Base-by-base conservation (phyloP, 2,113 vertebrate genomes). In the Isichthys henryi region DNA sequence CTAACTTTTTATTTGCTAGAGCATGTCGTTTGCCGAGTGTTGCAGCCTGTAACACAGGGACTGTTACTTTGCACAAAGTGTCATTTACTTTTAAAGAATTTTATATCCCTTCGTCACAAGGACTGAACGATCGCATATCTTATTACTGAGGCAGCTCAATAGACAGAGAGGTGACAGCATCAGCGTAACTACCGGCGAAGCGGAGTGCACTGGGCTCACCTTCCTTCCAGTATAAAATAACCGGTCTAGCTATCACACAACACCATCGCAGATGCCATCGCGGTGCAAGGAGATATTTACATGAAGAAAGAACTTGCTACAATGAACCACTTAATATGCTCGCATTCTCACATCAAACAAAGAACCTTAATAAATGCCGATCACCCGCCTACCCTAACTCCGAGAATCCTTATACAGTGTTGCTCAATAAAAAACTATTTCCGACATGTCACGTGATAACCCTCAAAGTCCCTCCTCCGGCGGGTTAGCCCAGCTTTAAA, bases 191-290 rank as follows among this genome's bases (percentile, higher is more conserved):
- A 35, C 11, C 39, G 19, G 19, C 74, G 19, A 80, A 31, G 17
- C 17, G 21, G 43, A 48, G 39, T 46, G 85, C 85, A 1, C 45
- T 19, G 58, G 21, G 45, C 88, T 88, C 62, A 88, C 88, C 62
- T 88, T 74, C 17, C 27, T 49, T 74, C n/a, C 46, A 45, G 62
- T 52, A 86, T 31, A 27, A 70, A 10, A n/a, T 31, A 46, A 86
- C 83, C 13, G 66, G 62, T 84, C 88, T 88, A 88, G 58, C 45
- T 88, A 88, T 62, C 58, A 66, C 35, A 88, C 88, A 88, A 7
- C n/a, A 70, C 13, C 17, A 3, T 49, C 56, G 23, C 11, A 66
- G 45, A n/a, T 46, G 88, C 8, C 88, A 77, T 48, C 2, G 13
- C 21, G 45, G 13, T 88, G 39, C 46, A 74, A 19, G 45, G 8